Percentiles rank a stretch among this genome's conserved stretches.
These are phyloP conservation scores for Potamarius usumacintae DNA, from an alignment of 2,113 vertebrate species.

Conservation along the genomic window DNA sequence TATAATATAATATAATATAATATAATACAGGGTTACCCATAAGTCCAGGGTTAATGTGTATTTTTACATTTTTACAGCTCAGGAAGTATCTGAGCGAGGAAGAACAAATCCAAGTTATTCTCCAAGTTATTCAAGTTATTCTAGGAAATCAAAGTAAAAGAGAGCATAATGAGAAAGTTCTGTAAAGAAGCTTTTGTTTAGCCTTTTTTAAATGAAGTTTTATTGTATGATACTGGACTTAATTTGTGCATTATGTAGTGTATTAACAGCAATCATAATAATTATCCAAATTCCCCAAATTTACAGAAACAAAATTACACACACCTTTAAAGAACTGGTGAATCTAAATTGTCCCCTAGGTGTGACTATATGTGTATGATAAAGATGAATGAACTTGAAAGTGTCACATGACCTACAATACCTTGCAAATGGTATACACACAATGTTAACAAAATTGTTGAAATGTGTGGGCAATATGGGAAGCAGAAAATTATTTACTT, in stretches of 20 bases:
- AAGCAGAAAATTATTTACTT: neutral
- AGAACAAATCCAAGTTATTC: neutral
- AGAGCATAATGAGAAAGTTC: neutral
- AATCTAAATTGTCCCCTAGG: neutral
- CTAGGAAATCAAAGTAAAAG: neutral
- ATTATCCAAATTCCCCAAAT: neutral
- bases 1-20: constrained; percentile 1
- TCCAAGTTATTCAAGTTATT: too few relatives aligned
- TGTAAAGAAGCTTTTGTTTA: neutral
- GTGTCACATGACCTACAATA: neutral
- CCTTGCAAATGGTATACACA: neutral
- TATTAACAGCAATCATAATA: neutral
- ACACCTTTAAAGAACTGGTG: neutral
- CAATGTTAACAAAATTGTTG: neutral
- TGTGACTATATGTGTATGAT: neutral
- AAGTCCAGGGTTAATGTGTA: neutral
- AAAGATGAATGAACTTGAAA: neutral
- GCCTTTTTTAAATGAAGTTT: neutral
- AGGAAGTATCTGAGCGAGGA: neutral
- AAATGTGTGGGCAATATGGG: neutral
- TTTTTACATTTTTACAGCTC: neutral
- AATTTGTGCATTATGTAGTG: neutral
- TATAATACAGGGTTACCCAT: neutral
- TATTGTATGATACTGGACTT: neutral
- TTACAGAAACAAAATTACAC: neutral